phyloP scores from a whole-genome alignment of 2,113 vertebrate species.

The Deroptyus accipitrinus region DNA sequence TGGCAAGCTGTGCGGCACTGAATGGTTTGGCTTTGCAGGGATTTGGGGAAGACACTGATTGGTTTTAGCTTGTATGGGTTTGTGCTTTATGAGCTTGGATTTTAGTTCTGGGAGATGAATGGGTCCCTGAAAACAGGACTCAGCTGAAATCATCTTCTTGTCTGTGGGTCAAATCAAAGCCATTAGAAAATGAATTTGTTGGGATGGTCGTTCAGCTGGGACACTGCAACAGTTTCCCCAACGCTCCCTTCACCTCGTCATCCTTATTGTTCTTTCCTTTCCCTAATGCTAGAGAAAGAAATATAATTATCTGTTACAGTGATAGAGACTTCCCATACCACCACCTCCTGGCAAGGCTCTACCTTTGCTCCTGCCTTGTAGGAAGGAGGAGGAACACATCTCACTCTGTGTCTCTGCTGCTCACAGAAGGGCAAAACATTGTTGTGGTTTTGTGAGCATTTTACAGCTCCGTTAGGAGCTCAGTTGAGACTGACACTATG shows the following conservation, averaged over 20 bases:
- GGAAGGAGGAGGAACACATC: not conserved
- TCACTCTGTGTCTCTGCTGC: not conserved
- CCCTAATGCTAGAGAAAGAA: not conserved
- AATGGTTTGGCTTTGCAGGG: conserved; percentile 41
- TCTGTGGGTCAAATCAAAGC: not conserved
- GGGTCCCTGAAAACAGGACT: not conserved
- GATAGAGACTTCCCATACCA: not conserved
- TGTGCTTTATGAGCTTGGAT: conserved; percentile 34
- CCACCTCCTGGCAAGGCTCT: conserved; percentile 30
- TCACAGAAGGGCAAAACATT: not conserved
- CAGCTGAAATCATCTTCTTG: not conserved
- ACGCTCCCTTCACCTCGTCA: not conserved
- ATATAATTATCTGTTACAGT: not conserved
- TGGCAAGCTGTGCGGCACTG: conserved; percentile 20
- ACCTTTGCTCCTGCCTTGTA: not conserved
- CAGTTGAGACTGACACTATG: not conserved
- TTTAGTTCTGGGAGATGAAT: conserved; percentile 26
- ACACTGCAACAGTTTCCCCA: not conserved
- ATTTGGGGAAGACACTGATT: conserved; percentile 32
- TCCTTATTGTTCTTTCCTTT: not conserved
- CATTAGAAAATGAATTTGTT: conserved; percentile 17
- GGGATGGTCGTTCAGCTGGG: not conserved
- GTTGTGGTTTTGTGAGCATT: not conserved
- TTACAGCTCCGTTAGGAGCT: not conserved
- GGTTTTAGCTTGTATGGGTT: conserved; percentile 41